These are phyloP conservation scores for Pocillopora grandis DNA, from an alignment of 92 coral and sea anemone species.

Conservation along the genomic window DNA sequence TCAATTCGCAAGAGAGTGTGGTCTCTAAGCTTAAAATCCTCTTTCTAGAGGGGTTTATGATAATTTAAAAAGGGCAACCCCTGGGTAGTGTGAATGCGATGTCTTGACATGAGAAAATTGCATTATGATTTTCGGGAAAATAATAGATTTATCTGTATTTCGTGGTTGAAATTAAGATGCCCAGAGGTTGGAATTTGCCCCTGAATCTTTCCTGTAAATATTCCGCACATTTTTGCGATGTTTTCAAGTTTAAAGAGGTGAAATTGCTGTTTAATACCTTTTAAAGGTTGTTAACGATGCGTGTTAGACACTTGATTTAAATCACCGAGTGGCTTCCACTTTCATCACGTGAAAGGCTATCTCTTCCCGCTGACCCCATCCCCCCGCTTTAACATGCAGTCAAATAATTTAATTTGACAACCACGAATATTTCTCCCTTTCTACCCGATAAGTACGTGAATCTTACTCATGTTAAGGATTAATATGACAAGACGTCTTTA, in stretches of 20 bases:
- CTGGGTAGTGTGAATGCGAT: neutral
- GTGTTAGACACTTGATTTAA: too few relatives aligned
- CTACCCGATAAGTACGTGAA: too few relatives aligned
- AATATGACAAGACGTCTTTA: too few relatives aligned
- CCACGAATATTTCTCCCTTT: too few relatives aligned
- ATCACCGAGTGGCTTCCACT: too few relatives aligned
- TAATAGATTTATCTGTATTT: neutral
- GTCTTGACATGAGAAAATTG: conserved; percentile 3
- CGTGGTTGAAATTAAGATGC: neutral
- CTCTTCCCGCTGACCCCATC: too few relatives aligned
- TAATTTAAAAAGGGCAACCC: neutral
- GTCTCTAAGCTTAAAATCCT: neutral
- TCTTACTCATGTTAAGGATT: too few relatives aligned
- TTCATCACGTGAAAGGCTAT: too few relatives aligned
- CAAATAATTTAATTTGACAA: too few relatives aligned
- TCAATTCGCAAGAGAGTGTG: neutral
- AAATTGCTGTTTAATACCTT: neutral
- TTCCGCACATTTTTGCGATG: neutral
- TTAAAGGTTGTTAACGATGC: too few relatives aligned
- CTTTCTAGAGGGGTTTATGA: neutral
- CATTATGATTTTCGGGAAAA: neutral
- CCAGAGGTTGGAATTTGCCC: neutral
- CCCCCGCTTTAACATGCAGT: too few relatives aligned
- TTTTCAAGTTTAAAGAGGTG: neutral
- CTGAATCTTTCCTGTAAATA: neutral